Evolutionary conservation across 2,888 invertebrate genomes (phyloP).

Genomic region (Eristalinus sepulchralis): DNA sequence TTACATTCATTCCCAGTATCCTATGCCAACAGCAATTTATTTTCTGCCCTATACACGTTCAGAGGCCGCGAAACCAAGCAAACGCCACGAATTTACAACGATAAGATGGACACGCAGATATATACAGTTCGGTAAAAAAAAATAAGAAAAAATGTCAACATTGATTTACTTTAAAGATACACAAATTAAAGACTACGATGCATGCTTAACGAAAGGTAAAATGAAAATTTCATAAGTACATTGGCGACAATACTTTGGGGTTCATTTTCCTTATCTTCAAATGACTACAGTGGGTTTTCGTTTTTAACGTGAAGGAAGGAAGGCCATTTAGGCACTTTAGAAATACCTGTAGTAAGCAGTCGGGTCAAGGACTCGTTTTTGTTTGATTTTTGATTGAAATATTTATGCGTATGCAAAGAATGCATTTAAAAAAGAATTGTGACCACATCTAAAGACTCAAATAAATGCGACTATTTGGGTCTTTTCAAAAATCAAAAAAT

Average conservation of each 20-base stretch:
- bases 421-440: too few species aligned
- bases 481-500: not conserved
- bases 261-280: not conserved
- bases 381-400: too few species aligned
- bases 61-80: not conserved
- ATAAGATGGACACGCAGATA: not conserved
- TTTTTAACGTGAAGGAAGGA: not conserved
- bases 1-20: too few species aligned
- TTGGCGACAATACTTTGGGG: not conserved
- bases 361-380: too few species aligned
- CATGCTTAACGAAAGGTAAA: not conserved
- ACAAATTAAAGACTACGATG: not conserved
- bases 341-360: not conserved
- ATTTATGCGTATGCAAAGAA: too few species aligned
- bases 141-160: not conserved
- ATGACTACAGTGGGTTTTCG: not conserved
- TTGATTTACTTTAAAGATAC: too few species aligned
- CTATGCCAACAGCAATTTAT: too few species aligned
- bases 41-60: too few species aligned
- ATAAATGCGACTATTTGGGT: too few species aligned
- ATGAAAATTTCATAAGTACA: conserved; percentile 36
- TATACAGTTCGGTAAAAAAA: not conserved
- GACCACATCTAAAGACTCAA: too few species aligned
- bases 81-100: not conserved
- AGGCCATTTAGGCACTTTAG: not conserved